Percentiles rank a stretch among this genome's conserved stretches.
phyloP scores from a whole-genome alignment of 1,140 invertebrate genomes.

The Trichonephila clavipes region DNA sequence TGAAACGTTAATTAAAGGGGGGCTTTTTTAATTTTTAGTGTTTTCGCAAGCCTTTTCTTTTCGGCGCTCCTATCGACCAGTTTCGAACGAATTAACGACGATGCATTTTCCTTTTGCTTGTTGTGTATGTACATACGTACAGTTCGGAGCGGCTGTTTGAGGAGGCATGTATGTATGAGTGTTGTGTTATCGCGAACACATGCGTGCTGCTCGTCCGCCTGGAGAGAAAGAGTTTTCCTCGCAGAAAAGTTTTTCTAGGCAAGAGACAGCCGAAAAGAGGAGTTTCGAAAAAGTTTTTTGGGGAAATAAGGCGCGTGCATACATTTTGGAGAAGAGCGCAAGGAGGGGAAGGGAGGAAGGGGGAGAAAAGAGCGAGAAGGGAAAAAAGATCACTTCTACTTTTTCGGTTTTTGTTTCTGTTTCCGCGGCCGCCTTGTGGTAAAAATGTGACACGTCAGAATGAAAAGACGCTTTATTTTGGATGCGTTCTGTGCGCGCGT shows the following conservation, averaged over 20 bases:
- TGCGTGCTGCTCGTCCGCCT: background rate
- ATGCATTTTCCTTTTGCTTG: background rate
- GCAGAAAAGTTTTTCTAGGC: conserved; percentile 32
- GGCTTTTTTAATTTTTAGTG: conserved; percentile 49
- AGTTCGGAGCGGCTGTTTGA: background rate
- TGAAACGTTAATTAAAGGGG: conserved; percentile 65
- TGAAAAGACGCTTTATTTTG: conserved; percentile 30
- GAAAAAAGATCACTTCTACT: background rate
- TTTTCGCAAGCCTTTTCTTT: conserved; percentile 20
- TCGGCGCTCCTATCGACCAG: conserved; percentile 1
- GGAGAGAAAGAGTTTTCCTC: conserved; percentile 15
- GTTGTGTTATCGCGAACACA: conserved; percentile 19
- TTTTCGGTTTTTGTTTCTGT: conserved; percentile 31
- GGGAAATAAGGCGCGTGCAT: conserved; percentile 3
- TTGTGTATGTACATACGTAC: conserved; percentile 14
- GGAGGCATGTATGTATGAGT: background rate
- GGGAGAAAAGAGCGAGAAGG: background rate
- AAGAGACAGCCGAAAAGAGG: background rate
- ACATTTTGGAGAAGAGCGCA: background rate
- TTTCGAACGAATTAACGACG: conserved; percentile 21
- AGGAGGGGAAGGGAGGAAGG: background rate
- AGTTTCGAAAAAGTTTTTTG: conserved; percentile 30
- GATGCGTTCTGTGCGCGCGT: background rate
- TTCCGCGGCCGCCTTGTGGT: conserved; percentile 38
- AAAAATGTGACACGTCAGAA: conserved; percentile 42